These are phyloP conservation scores for Achroia grisella DNA, from an alignment of 1,140 invertebrate genomes.

Conservation along the genomic window DNA sequence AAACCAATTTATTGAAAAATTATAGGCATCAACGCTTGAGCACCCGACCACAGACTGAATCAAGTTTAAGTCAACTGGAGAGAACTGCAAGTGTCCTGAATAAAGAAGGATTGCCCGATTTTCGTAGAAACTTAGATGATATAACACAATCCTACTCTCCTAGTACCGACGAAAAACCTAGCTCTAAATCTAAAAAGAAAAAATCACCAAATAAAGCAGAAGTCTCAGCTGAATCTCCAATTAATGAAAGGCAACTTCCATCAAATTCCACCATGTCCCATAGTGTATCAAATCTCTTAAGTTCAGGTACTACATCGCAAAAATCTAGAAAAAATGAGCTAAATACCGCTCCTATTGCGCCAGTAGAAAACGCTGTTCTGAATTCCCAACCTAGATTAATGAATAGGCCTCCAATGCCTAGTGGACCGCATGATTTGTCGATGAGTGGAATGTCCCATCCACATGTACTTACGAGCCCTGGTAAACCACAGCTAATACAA, in stretches of 20 bases:
- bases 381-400: conserved; percentile 10
- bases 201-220: conserved; percentile 46
- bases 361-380: conserved; percentile 11
- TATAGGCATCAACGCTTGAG: conserved; percentile 63
- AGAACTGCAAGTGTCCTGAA: conserved; percentile 57
- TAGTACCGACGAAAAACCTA: conserved; percentile 46
- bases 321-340: conserved; percentile 24
- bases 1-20: conserved; percentile 69
- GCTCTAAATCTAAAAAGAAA: conserved; percentile 57
- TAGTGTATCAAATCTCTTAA: conserved; percentile 56
- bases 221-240: conserved; percentile 34
- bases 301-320: conserved; percentile 18
- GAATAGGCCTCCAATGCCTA: conserved; percentile 11
- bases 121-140: conserved; percentile 65
- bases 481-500: conserved; percentile 17
- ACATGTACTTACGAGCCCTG: neutral
- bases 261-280: conserved; percentile 44
- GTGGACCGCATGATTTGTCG: conserved; percentile 15
- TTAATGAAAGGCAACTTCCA: conserved; percentile 19
- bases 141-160: conserved; percentile 69
- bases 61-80: conserved; percentile 61
- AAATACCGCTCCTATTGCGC: conserved; percentile 19
- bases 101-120: conserved; percentile 62
- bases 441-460: conserved; percentile 16
- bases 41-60: conserved; percentile 43